Evolutionary conservation across 2,888 invertebrate genomes (phyloP), one percentile per base, ranked within the genome.

Genomic region (Volucella zonaria): DNA sequence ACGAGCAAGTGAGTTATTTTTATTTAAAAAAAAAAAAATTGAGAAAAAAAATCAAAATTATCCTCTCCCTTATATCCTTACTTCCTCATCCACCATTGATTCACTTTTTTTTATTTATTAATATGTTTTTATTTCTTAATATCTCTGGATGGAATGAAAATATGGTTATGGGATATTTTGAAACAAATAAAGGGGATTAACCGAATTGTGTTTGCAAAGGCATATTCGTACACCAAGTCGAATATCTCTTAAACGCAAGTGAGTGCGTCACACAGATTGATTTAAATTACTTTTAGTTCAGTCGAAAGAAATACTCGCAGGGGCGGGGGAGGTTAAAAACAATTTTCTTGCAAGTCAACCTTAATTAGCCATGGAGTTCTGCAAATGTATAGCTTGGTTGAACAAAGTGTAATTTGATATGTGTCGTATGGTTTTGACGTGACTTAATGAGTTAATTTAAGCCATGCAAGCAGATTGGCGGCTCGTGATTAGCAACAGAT

Each of bases 1-100:
- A 97, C 93, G 97, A 97, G 91, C 97, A 97, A 90, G 92, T 92
- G 88, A 89, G 89, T 88, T 56, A 73, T 76, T 54, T 54, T 79
- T 71, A 75, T 58, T 74, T n/a, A 78, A 78, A 58, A 62, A n/a
- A n/a, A n/a, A n/a, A 23, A 23, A 3, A 23, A 23, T 23, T 23
- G 2, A 23, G 1, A 31, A 31, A 31, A 31, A 31, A 31, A 31
- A 31, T 31, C 6, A 31, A 31, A 31, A 0, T 31, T 31, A 31
- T 31, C 31, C 31, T 31, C 31, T 6, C 45, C 62, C 45, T 43
- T 68, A 68, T 15, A 31, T 31, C 45, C 23, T 49, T 49, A 10
- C 49, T 68, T 38, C 23, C 38, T 59, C 47, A 77, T 47, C 66
- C 43, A 64, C 8, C 8, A 54, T 56, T 62, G 54, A 10, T 31